Conservation (phyloP, 2,797 vertebrate species). For the Halcyon smyrnensis region DNA sequence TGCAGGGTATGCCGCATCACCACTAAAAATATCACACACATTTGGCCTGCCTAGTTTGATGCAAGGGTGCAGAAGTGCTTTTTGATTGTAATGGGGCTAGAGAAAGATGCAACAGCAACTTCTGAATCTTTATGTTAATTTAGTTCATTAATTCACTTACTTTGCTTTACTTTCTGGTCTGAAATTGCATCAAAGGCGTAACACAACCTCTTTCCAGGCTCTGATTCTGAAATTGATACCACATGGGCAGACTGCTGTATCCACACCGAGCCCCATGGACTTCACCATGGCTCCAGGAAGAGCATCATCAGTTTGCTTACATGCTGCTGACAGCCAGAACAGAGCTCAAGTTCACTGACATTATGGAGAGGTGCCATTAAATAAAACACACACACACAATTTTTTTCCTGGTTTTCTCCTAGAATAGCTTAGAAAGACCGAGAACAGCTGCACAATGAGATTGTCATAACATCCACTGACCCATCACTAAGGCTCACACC, state of each 20-base stretch:
- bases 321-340: fast-evolving
- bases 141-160: neutral
- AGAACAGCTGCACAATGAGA: neutral
- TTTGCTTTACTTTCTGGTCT: neutral
- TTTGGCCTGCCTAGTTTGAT: neutral
- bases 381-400: neutral
- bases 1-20: neutral
- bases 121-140: neutral
- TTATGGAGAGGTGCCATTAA: neutral
- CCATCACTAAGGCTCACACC: neutral
- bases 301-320: neutral
- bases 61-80: neutral
- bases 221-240: neutral
- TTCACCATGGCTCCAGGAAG: neutral
- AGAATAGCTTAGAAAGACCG: neutral
- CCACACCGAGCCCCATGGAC: fast-evolving
- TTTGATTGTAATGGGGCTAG: neutral
- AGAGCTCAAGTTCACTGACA: neutral
- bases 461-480: neutral
- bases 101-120: neutral
- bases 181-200: neutral
- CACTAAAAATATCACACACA: neutral
- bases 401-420: fast-evolving
- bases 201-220: neutral
- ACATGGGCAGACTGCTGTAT: neutral